phyloP scores from a whole-genome alignment of 37 sponge, comb jelly and placozoan species.

The Haliclona indistincta region DNA sequence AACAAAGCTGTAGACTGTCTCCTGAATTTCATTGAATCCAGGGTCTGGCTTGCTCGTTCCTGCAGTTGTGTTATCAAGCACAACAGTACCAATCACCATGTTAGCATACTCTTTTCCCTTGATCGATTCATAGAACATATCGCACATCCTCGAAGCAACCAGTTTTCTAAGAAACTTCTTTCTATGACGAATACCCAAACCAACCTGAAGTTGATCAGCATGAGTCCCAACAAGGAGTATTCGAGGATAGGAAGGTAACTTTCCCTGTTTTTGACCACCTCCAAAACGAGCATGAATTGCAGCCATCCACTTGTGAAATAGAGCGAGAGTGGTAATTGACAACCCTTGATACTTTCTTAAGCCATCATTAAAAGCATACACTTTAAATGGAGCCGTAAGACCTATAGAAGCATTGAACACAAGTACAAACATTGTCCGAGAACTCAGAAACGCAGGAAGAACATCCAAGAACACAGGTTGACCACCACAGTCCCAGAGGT shows the following conservation, averaged over 20 bases:
- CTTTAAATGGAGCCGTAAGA: slow-evolving; percentile 1
- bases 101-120: slow-evolving; percentile 17
- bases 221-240: slow-evolving; percentile 45
- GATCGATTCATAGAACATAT: too few species aligned
- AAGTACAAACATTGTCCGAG: slow-evolving; percentile 44
- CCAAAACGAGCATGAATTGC: slow-evolving; percentile 25
- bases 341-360: too few species aligned
- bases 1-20: slow-evolving; percentile 27
- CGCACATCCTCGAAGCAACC: too few species aligned
- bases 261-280: background rate
- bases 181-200: too few species aligned
- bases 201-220: slow-evolving; percentile 36
- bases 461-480: slow-evolving; percentile 47
- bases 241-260: slow-evolving; percentile 7
- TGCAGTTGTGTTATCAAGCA: slow-evolving; percentile 64
- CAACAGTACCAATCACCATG: background rate
- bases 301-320: slow-evolving; percentile 44
- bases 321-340: slow-evolving; percentile 11
- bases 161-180: too few species aligned
- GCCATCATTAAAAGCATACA: too few species aligned
- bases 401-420: slow-evolving; percentile 45
- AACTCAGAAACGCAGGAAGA: slow-evolving; percentile 49
- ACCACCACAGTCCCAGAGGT: slow-evolving; percentile 74
- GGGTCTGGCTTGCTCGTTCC: slow-evolving; percentile 46
- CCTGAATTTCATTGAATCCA: background rate